These are phyloP conservation scores for Holotrichia oblita DNA, from an alignment of 1,140 invertebrate species.

Conservation along the genomic window DNA sequence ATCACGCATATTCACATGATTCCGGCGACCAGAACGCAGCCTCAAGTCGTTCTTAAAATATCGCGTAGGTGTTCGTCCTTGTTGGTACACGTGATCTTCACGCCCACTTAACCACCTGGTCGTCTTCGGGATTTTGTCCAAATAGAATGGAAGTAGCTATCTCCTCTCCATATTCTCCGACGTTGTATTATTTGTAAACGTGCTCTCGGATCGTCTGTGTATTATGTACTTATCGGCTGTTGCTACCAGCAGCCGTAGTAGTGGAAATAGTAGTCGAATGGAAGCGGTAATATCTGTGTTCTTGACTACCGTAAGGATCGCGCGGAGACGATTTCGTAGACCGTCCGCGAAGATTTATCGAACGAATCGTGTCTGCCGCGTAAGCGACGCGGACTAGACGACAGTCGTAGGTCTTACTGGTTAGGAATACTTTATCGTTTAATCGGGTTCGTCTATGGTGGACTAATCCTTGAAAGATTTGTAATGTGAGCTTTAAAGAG, in stretches of 20 bases:
- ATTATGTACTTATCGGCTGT: conserved; percentile 11
- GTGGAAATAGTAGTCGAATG: neutral
- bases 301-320: neutral
- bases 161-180: neutral
- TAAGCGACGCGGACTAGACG: neutral
- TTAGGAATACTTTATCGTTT: neutral
- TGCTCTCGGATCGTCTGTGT: neutral
- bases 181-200: neutral
- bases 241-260: neutral
- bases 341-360: neutral
- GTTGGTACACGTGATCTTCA: conserved; percentile 1
- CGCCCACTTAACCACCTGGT: conserved; percentile 1
- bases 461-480: too few species aligned
- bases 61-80: neutral
- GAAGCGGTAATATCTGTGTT: neutral
- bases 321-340: neutral
- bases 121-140: conserved; percentile 18
- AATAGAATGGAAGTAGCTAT: neutral
- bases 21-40: neutral
- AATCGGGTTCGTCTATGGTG: neutral
- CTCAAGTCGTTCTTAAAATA: neutral
- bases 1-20: neutral
- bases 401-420: neutral
- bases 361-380: neutral
- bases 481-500: too few species aligned